Base-by-base conservation (phyloP, 2,113 vertebrate species). In the Gnathonemus echidnorhynchus region DNA sequence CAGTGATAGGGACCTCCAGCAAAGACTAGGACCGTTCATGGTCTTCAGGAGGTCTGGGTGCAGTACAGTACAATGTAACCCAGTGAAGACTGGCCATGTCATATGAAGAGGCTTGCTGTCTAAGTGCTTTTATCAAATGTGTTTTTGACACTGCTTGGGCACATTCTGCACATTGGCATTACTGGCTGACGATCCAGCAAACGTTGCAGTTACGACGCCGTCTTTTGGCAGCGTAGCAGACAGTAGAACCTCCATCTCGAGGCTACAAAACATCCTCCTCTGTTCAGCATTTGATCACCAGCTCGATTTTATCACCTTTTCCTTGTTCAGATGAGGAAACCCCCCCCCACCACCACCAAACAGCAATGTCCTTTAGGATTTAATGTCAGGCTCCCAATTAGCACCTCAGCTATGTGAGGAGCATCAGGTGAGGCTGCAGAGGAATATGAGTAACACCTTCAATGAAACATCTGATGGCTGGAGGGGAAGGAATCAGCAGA, bases 361-460 rank as follows among this genome's bases (percentile, higher is more conserved):
- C 24, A 52, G n/a, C 66, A 17, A 80, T 7, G 24, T 42, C 52
- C 39, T 86, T 35, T 84, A 49, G 50, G 77, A 50, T 21, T 58
- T 31, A 58, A 84, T n/a, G 50, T 74, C 35, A 58, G n/a, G 13
- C 52, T 89, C 35, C 39, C 89, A 89, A 84, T 89, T 84, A 89
- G 52, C 39, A 58, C 35, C 77, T 80, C 17, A 9, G n/a, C 39
- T 27, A 85, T 27, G 56, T n/a, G 17, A 84, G 50, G 80, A 48
- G 52, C 39, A 42, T 52, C 49, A 24, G 19, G 77, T 80, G 74
- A 85, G 39, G 6, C 52, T 56, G 6, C 35, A 15, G 27, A 6
- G 7, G 39, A 13, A 52, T 19, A 15, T 53, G 77, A 58, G 39
- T 46, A 89, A 89, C 6, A 52, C 11, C 77, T 56, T 89, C 50